Evolutionary conservation across 1,140 invertebrate species (phyloP), one percentile per base, ranked within the genome.

Genomic region (Drosophila virilis): DNA sequence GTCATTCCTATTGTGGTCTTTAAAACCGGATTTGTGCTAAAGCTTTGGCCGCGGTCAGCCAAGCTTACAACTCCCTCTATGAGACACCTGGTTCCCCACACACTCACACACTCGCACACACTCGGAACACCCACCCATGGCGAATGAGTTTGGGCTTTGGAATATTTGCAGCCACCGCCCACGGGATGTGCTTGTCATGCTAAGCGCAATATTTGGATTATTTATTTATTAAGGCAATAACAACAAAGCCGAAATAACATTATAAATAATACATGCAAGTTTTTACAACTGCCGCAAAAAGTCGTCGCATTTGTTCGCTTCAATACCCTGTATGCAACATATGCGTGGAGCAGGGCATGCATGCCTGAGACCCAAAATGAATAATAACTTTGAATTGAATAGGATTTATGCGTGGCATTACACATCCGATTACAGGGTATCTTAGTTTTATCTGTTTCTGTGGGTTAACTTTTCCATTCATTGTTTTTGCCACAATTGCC

Each of bases 151-250:
- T 22, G 28, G 35, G 43, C 42, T 43, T 59, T 38, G 5, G 48
- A n/a, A 52, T 69, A 37, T 70, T 57, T 35, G 52, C 68, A 57
- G 58, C 38, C 48, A 59, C 48, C 70, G 64, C 70, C 64, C 70
- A 73, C 70, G 59, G 73, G 58, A 60, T 75, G 73, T 75, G 67
- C 67, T 71, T 71, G 67, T 71, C 73, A 75, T 71, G 67, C 67
- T 59, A 75, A 75, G 73, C 73, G 55, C 59, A 75, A 65, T 65
- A 75, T 75, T 71, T 71, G 68, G 68, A 71, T 75, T 75, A 75
- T 71, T 75, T 75, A 75, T 75, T 75, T 71, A 75, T 70, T 65
- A 71, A 59, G 59, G 55, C 59, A 71, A 74, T 70, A 62, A 58
- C 52, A 70, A 74, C 52, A 59, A 58, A 40, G 40, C 17, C 45